Evolutionary conservation across 1,140 invertebrate genomes (phyloP), one percentile per base, ranked within the genome.

Genomic region (Capitella teleta): DNA sequence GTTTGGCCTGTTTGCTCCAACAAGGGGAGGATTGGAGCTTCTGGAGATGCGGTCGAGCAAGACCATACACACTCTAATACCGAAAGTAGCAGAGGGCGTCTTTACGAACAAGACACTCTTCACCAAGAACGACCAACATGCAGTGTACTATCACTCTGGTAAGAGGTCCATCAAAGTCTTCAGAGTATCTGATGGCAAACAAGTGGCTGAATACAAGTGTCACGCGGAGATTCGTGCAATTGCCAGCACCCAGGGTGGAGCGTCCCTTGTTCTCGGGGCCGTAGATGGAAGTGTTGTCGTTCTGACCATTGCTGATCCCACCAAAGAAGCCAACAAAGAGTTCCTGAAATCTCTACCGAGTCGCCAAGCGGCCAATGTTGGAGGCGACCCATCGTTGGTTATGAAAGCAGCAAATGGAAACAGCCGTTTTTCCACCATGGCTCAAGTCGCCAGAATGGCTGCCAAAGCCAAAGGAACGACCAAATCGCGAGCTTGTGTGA

Each of bases 21-120:
- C 82, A 41, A 67, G 91, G 55, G 94, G 94, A 0, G 94, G 94
- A 1, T 72, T 98, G 1, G 91, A 97, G 42, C 59, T 72, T 3
- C 42, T 74, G 24, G 67, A 71, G 30, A 49, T 72, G 44, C 74
- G 66, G 55, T 57, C 55, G 38, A 87, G 68, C 81, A 87, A 70
- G 80, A 70, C 80, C 0, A 80, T 87, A 0, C 82, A 83, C 62
- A 89, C 85, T 0, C 85, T 91, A 42, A 92, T 96, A 53, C 86
- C 87, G 12, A 64, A 70, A 48, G 71, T 95, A 0, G 91, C 92
- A 6, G 93, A 98, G 73, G 94, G 94, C 2, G 92, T 98, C 0
- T 97, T 97, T 67, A 89, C 85, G 12, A 88, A 97, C 21, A 87
- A 91, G 55, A 88, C 87, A 41, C 82, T 87, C 73, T 98, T 98